Conservation (phyloP, 2,113 vertebrate species). For the Xenopus tropicalis region UCB_Xtro_10.0 CM004446.2:12717001-12717500, state of each 20-base stretch:
- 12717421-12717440: slow-evolving; percentile 29
- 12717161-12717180: slow-evolving; percentile 36
- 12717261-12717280: background rate
- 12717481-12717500: too few relatives aligned
- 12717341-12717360: slow-evolving; percentile 30
- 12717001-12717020: too few relatives aligned
- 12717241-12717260: slow-evolving; percentile 4
- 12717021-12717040: too few relatives aligned
- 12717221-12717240: slow-evolving; percentile 30
- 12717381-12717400: slow-evolving; percentile 28
- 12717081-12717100: slow-evolving; percentile 6
- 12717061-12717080: slow-evolving; percentile 9
- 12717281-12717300: slow-evolving; percentile 11
- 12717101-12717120: slow-evolving; percentile 31
- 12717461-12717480: too few relatives aligned
- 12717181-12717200: slow-evolving; percentile 22
- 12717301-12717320: slow-evolving; percentile 21
- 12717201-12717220: slow-evolving; percentile 10
- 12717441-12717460: background rate
- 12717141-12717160: slow-evolving; percentile 26
- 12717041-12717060: background rate
- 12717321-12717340: slow-evolving; percentile 13
- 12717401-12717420: background rate
- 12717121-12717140: slow-evolving; percentile 38
- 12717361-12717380: background rate